These are phyloP conservation scores for Trissolcus basalis DNA, from an alignment of 1,140 invertebrate species.

Conservation along the genomic window DNA sequence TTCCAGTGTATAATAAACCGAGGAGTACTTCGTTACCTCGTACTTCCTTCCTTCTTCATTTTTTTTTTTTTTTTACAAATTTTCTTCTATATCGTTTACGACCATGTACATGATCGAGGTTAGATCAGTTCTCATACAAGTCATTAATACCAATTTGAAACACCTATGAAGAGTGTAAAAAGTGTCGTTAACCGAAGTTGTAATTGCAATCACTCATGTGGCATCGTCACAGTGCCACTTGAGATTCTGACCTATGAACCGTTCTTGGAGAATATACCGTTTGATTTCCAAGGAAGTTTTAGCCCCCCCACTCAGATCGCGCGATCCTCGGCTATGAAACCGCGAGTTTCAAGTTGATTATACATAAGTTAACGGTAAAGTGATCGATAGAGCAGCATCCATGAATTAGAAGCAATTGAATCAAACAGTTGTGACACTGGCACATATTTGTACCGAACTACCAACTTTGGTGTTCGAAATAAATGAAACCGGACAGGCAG, in stretches of 20 bases:
- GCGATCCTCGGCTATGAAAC: slow-evolving; percentile 29
- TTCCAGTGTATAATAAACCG: too few relatives aligned
- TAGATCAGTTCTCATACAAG: too few relatives aligned
- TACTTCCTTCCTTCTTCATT: too few relatives aligned
- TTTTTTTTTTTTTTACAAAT: too few relatives aligned
- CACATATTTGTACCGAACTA: too few relatives aligned
- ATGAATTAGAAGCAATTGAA: slow-evolving; percentile 57
- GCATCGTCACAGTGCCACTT: slow-evolving; percentile 38
- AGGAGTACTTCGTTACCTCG: too few relatives aligned
- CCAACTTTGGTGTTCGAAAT: too few relatives aligned
- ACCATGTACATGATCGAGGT: too few relatives aligned
- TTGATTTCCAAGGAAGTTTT: slow-evolving; percentile 49
- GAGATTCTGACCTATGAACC: slow-evolving; percentile 51
- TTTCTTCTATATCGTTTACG: too few relatives aligned
- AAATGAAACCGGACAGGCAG: too few relatives aligned
- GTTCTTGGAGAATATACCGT: slow-evolving; percentile 46
- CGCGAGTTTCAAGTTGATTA: slow-evolving; percentile 25
- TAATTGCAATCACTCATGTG: slow-evolving; percentile 56
- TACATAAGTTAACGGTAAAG: slow-evolving; percentile 59
- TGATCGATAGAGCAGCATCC: slow-evolving; percentile 46
- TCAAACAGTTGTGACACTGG: slow-evolving; percentile 4
- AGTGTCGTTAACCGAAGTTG: slow-evolving; percentile 36
- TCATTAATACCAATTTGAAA: too few relatives aligned
- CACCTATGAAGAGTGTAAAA: slow-evolving; percentile 11
- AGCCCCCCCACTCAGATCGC: slow-evolving; percentile 16